Evolutionary conservation across 2,888 invertebrate genomes (phyloP), one percentile per base, ranked within the genome.

Genomic region (Cerceris rybyensis): DNA sequence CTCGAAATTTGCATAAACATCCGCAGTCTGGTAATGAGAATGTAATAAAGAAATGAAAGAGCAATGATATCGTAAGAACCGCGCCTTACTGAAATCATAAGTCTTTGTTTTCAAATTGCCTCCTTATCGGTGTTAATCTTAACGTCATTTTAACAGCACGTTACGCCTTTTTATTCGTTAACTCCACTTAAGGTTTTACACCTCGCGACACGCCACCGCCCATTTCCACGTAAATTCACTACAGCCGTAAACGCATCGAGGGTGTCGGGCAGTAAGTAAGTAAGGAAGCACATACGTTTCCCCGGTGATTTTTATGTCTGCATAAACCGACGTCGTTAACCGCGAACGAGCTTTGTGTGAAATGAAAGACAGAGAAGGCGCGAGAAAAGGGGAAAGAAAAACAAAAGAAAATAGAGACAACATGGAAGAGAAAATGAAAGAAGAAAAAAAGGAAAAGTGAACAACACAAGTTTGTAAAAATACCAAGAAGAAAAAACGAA

Each of bases 251-350:
- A 77, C 69, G 69, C 46, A 42, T 65, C 59, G 13, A 69, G 65
- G 54, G 46, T 28, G 28, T 28, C 28, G 43, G 14, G 28, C 70
- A 6, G 5, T 6, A 28, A 7, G 64, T 43, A 55, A 66, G 70
- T 49, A 63, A 71, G 67, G 66, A 14, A 66, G 63, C 78, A 58
- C 70, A 70, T 67, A 75, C 68, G 66, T 59, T 78, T 64, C 16
- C 39, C 65, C 42, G 70, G 6, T 59, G 80, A 72, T 70, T 80
- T 80, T 80, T 80, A 80, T 42, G 73, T 66, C 63, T 65, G 70
- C 80, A 73, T 80, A 79, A 77, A 80, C 66, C 77, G 43, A 42
- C 43, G 52, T 67, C 77, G 78, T 80, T 78, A 70, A 70, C 28
- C 59, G 7, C 28, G 6, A 6, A 2, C 46, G 28, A 7, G 55